Percentiles rank a stretch among this genome's conserved stretches.
Conservation (phyloP, 2,797 vertebrate species). For the Halcyon smyrnensis region DNA sequence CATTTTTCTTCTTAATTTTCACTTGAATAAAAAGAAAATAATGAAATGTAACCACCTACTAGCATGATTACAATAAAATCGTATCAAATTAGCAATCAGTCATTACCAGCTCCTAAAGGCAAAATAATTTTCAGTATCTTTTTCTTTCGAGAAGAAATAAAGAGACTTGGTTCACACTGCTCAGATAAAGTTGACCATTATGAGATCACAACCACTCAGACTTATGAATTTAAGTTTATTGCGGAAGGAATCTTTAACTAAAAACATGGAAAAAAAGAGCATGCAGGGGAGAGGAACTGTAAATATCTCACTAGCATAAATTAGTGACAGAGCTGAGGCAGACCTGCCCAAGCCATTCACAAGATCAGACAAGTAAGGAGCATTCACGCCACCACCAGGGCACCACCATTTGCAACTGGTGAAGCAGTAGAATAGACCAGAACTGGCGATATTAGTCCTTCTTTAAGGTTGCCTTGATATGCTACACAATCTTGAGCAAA, state of each 20-base stretch:
- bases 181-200: background rate
- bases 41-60: accelerated
- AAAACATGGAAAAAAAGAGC: background rate
- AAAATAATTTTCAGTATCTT: background rate
- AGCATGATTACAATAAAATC: background rate
- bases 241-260: background rate
- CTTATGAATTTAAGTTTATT: background rate
- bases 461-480: background rate
- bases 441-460: accelerated
- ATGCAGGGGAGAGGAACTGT: background rate
- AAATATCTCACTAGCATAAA: background rate
- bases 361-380: background rate
- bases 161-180: background rate
- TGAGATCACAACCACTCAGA: background rate
- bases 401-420: background rate
- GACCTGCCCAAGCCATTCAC: background rate
- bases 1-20: background rate
- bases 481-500: background rate
- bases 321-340: background rate
- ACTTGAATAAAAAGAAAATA: background rate
- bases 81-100: background rate
- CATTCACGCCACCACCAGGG: accelerated
- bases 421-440: background rate
- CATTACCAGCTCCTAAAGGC: background rate
- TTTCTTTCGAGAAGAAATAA: background rate